Conservation (phyloP, 92 coral and sea anemone genomes). For the Epizoanthus ramosus region DNA sequence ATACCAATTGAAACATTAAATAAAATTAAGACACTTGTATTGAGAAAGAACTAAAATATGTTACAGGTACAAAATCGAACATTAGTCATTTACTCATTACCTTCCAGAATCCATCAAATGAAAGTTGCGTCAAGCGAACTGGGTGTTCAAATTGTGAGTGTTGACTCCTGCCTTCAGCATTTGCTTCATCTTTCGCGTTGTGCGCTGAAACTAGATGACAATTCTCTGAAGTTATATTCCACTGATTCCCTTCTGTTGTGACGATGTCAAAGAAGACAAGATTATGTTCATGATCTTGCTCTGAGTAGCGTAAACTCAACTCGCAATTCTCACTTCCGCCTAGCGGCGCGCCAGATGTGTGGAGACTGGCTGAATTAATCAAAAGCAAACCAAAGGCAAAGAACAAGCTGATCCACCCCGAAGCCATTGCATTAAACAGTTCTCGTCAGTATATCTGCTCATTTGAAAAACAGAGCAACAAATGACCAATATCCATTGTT, state of each 20-base stretch:
- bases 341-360: constrained; percentile 13
- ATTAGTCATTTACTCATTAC: neutral
- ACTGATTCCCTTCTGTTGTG: neutral
- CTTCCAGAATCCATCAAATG: constrained; percentile 20
- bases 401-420: neutral
- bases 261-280: constrained; percentile 24
- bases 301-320: constrained; percentile 13
- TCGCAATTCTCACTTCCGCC: constrained; percentile 38
- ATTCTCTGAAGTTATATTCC: constrained; percentile 5
- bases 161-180: constrained; percentile 21
- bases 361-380: neutral
- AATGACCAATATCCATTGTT: no score
- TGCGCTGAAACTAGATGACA: constrained; percentile 1
- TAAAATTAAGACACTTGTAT: neutral
- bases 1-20: neutral
- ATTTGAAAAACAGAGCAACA: no score
- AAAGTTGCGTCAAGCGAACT: neutral
- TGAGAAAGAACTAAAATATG: neutral
- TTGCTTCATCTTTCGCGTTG: neutral
- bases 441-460: no score
- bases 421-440: no score
- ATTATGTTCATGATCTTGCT: constrained; percentile 2
- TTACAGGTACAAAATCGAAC: neutral
- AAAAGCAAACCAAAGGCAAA: neutral
- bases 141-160: neutral